Percentiles rank a stretch among this genome's conserved stretches.
These are phyloP conservation scores for Polypedilum pembai DNA, from an alignment of 1,140 invertebrate genomes.

Conservation along the genomic window DNA sequence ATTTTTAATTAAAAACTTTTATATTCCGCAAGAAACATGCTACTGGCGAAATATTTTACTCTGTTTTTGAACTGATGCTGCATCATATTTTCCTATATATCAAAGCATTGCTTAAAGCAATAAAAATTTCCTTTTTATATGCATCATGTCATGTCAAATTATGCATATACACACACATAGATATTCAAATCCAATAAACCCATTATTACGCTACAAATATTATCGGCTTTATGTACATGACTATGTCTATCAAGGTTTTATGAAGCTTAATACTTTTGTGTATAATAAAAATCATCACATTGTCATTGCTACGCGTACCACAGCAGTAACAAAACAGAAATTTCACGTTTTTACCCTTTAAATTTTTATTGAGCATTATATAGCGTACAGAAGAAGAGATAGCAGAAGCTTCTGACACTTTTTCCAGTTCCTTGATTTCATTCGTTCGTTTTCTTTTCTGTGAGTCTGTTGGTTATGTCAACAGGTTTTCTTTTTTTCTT, in stretches of 20 bases:
- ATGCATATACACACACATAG: background rate
- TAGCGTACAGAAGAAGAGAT: background rate
- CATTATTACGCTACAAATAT: slow-evolving; percentile 8
- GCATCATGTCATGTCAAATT: background rate
- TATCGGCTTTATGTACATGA: slow-evolving; percentile 21
- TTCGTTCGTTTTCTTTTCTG: background rate
- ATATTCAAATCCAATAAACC: slow-evolving; percentile 15
- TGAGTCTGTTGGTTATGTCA: slow-evolving; percentile 10
- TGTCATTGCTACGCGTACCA: background rate
- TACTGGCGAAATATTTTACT: too few relatives aligned
- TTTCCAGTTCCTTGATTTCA: background rate
- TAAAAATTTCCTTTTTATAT: too few relatives aligned
- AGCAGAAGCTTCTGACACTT: background rate
- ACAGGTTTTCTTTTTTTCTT: background rate
- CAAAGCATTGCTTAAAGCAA: too few relatives aligned
- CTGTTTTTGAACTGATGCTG: too few relatives aligned
- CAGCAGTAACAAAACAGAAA: too few relatives aligned
- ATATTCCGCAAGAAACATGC: too few relatives aligned
- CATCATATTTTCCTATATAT: too few relatives aligned
- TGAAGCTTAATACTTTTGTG: background rate
- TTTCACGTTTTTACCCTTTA: slow-evolving; percentile 12
- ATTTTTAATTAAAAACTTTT: too few relatives aligned
- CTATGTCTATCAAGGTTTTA: slow-evolving; percentile 24
- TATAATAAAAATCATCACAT: slow-evolving; percentile 23
- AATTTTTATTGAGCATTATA: slow-evolving; percentile 16